Conservation (phyloP, 2,113 vertebrate species). For the Seriola rivoliana region DNA sequence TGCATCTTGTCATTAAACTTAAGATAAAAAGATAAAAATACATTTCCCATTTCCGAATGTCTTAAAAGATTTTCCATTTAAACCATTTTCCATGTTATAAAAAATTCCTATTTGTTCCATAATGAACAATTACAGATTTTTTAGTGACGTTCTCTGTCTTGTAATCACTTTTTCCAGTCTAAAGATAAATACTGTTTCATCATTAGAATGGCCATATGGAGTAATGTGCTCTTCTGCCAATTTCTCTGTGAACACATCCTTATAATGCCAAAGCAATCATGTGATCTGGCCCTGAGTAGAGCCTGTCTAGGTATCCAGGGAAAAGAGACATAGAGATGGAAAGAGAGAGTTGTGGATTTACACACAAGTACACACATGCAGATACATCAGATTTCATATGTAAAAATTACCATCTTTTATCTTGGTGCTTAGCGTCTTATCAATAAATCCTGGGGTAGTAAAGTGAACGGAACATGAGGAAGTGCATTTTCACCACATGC, state of each 20-base stretch:
- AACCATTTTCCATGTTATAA: not conserved
- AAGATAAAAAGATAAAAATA: not conserved
- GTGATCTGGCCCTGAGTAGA: slow-evolving; percentile 62
- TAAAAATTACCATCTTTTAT: slow-evolving; percentile 23
- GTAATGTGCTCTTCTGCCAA: slow-evolving; percentile 61
- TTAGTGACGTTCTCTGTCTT: slow-evolving; percentile 42
- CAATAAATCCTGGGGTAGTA: not conserved
- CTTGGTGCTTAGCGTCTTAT: not conserved
- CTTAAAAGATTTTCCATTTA: not conserved
- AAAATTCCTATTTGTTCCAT: slow-evolving; percentile 4
- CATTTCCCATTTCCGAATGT: not conserved
- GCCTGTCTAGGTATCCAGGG: slow-evolving; percentile 44
- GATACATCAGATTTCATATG: slow-evolving; percentile 14
- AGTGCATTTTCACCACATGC: not conserved
- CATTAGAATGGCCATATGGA: slow-evolving; percentile 71
- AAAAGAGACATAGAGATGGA: slow-evolving; percentile 48
- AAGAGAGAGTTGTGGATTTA: slow-evolving; percentile 32
- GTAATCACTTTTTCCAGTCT: slow-evolving; percentile 55
- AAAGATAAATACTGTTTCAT: slow-evolving; percentile 72
- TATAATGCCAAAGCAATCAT: slow-evolving; percentile 65
- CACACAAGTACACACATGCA: not conserved
- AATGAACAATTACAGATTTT: slow-evolving; percentile 31
- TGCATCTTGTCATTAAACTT: not conserved
- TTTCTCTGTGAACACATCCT: slow-evolving; percentile 50
- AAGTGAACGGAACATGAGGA: not conserved